Evolutionary conservation across 2,113 vertebrate species (phyloP).

Genomic region (Callipepla squamata): DNA sequence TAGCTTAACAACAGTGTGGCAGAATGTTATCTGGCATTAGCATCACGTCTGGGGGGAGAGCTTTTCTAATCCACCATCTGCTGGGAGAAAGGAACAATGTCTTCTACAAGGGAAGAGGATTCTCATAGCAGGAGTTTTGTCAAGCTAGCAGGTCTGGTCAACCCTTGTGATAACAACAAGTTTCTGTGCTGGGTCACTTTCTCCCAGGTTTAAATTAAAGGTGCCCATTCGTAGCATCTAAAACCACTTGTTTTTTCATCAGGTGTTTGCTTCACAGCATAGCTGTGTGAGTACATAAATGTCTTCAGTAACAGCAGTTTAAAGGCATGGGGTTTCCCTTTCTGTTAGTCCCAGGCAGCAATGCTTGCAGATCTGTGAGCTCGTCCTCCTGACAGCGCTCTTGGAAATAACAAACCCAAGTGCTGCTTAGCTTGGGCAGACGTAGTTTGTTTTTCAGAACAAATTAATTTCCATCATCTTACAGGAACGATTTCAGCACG

Average conservation of each 20-base stretch:
- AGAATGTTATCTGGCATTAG: neutral
- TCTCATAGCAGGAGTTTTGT: neutral
- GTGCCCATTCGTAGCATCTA: neutral
- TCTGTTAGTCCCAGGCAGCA: neutral
- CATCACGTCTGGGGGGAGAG: neutral
- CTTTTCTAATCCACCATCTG: constrained; percentile 13
- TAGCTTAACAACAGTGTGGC: neutral
- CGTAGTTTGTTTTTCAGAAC: neutral
- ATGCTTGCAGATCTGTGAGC: neutral
- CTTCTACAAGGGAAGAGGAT: neutral
- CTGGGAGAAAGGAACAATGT: neutral
- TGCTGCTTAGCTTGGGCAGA: neutral
- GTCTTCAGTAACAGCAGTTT: neutral
- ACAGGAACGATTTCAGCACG: neutral
- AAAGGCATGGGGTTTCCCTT: neutral
- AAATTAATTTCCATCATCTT: neutral
- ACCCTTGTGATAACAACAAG: neutral
- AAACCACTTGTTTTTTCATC: neutral
- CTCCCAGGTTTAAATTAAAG: neutral
- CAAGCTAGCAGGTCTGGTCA: neutral
- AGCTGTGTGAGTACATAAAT: no score
- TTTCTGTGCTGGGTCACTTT: neutral
- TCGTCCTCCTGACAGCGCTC: neutral
- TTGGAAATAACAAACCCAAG: neutral
- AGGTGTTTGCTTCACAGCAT: neutral